phyloP scores from a whole-genome alignment of 2,888 invertebrate genomes.

The Oligia strigilis region DNA sequence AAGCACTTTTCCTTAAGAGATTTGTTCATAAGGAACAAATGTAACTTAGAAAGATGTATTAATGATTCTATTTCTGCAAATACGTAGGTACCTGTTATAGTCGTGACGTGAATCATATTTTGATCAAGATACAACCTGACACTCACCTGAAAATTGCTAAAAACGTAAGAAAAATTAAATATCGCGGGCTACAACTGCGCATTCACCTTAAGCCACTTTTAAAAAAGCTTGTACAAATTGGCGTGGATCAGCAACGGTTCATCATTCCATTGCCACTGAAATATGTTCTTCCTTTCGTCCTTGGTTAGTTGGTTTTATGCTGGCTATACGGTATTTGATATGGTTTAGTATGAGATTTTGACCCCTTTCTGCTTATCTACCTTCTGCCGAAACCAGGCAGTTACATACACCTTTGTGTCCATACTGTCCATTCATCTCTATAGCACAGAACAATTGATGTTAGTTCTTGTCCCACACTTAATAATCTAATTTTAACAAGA shows the following conservation, averaged over 20 bases:
- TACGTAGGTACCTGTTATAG: no score
- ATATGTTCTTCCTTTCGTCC: neutral
- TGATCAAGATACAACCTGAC: no score
- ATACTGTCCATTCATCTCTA: neutral
- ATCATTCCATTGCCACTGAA: neutral
- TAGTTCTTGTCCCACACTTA: neutral
- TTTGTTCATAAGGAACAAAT: no score
- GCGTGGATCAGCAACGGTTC: neutral
- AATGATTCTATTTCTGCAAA: no score
- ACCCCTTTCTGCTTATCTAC: neutral
- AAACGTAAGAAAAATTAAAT: no score
- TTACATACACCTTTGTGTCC: neutral
- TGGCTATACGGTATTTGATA: neutral
- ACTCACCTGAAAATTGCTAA: no score
- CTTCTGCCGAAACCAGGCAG: neutral
- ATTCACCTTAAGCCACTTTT: neutral
- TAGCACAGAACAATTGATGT: neutral
- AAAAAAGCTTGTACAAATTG: neutral
- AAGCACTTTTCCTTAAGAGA: no score
- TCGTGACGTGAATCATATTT: no score
- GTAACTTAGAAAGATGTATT: no score
- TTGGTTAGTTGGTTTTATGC: neutral
- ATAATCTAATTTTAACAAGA: slow-evolving; percentile 3
- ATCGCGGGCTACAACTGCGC: no score
- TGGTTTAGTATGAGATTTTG: neutral